Percentiles rank a stretch among this genome's conserved stretches.
Evolutionary conservation across 37 sponge, comb jelly and placozoan genomes (phyloP).

Genomic region (Halichondria panicea): DNA sequence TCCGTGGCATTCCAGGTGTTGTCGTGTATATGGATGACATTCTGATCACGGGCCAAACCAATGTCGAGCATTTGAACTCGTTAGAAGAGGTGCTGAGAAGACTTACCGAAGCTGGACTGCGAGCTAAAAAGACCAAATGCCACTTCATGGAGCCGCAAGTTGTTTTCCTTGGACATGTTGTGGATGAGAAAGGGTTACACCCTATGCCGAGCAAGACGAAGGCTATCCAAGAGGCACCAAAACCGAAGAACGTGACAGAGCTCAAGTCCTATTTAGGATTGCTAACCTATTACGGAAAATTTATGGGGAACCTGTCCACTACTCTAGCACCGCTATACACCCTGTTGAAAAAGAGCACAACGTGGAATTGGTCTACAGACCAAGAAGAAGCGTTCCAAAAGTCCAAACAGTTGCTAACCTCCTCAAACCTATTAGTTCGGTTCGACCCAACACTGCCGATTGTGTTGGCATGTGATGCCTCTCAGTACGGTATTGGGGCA

Average conservation of each 20-base stretch:
- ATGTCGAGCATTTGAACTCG: conserved; percentile 12
- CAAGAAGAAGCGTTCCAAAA: conserved; percentile 25
- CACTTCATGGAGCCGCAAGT: conserved; percentile 19
- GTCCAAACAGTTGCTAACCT: conserved; percentile 29
- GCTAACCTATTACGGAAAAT: conserved; percentile 43
- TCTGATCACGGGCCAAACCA: conserved; percentile 26
- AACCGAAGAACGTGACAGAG: conserved; percentile 28
- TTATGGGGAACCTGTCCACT: conserved; percentile 40
- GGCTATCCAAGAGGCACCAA: conserved; percentile 15
- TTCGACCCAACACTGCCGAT: conserved; percentile 27
- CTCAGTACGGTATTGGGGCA: conserved; percentile 50
- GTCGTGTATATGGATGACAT: conserved; percentile 63
- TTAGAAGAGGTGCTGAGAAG: conserved; percentile 21
- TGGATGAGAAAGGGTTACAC: conserved; percentile 7
- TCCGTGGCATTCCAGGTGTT: conserved; percentile 44
- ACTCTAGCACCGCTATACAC: conserved; percentile 28
- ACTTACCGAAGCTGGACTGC: background rate
- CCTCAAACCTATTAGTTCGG: conserved; percentile 26
- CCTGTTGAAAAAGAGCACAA: conserved; percentile 13
- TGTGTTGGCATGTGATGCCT: conserved; percentile 43
- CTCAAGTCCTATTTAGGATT: conserved; percentile 46
- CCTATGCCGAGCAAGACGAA: background rate
- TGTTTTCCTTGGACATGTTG: conserved; percentile 15
- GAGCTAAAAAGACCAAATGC: conserved; percentile 14
- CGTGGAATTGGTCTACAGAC: conserved; percentile 35